Conservation (phyloP, 1,140 invertebrate genomes). For the Musca domestica region DNA sequence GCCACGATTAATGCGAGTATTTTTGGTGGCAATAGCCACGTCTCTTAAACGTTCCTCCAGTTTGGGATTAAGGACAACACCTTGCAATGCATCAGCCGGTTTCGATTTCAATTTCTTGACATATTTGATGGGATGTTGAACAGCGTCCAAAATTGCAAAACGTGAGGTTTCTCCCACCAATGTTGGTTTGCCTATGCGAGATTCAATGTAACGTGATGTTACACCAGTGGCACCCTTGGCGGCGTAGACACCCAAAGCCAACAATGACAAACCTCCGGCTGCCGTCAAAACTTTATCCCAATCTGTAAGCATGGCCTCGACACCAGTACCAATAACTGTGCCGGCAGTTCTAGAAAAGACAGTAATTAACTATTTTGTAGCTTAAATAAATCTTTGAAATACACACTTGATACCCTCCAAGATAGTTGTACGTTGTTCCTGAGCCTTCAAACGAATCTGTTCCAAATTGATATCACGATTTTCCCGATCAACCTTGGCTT, state of each 20-base stretch:
- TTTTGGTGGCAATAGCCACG: constrained; percentile 96
- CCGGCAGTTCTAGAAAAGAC: constrained; percentile 78
- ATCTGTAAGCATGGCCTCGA: constrained; percentile 85
- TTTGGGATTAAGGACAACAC: constrained; percentile 87
- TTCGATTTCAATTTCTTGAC: constrained; percentile 68
- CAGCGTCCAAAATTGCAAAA: constrained; percentile 79
- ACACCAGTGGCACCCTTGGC: constrained; percentile 92
- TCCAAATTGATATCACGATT: constrained; percentile 95
- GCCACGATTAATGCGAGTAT: constrained; percentile 90
- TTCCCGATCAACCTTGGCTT: constrained; percentile 90
- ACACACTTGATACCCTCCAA: constrained; percentile 92
- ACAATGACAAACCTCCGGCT: constrained; percentile 85
- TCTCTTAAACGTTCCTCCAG: constrained; percentile 90
- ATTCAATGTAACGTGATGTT: constrained; percentile 84
- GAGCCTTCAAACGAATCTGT: constrained; percentile 84
- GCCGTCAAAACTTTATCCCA: constrained; percentile 92
- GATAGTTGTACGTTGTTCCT: constrained; percentile 88
- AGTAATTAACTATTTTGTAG: background rate
- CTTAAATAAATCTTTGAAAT: background rate
- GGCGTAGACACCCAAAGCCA: constrained; percentile 91
- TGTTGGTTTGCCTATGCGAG: constrained; percentile 88
- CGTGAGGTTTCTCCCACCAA: constrained; percentile 95
- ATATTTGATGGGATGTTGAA: constrained; percentile 85
- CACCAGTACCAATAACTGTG: constrained; percentile 83
- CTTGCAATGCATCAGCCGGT: constrained; percentile 81